Evolutionary conservation across 2,888 invertebrate species (phyloP).

Genomic region (Spodoptera picta): DNA sequence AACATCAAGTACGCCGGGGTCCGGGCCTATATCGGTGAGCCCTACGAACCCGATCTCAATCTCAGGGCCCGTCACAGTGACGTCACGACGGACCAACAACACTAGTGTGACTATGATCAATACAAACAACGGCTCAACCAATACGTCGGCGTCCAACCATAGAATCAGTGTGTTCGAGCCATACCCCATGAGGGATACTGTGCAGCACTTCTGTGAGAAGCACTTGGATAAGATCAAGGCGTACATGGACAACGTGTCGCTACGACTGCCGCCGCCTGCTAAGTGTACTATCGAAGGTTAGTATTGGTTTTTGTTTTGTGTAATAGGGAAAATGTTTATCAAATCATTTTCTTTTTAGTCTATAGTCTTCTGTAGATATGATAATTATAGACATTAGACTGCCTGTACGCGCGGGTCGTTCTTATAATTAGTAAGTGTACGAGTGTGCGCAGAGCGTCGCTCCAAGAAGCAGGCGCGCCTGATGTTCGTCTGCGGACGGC

Average conservation of each 20-base stretch:
- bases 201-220: constrained; percentile 98
- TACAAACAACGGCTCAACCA: constrained; percentile 56
- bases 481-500: constrained; percentile 96
- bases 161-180: constrained; percentile 96
- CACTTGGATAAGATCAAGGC: constrained; percentile 96
- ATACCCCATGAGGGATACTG: constrained; percentile 96
- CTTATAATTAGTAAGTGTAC: too few relatives aligned
- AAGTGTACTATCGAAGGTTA: constrained; percentile 97
- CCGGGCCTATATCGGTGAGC: constrained; percentile 55
- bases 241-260: constrained; percentile 96
- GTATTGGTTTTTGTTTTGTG: constrained; percentile 33
- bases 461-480: constrained; percentile 96
- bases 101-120: constrained; percentile 94
- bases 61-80: constrained; percentile 90
- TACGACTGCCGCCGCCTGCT: constrained; percentile 95
- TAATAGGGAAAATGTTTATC: background rate
- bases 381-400: too few relatives aligned
- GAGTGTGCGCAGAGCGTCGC: constrained; percentile 91
- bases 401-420: too few relatives aligned
- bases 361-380: too few relatives aligned
- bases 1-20: constrained; percentile 46
- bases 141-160: constrained; percentile 72
- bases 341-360: too few relatives aligned
- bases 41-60: constrained; percentile 72
- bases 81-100: constrained; percentile 88